Conservation (phyloP, 2,888 invertebrate genomes). For the Drosophila diplacantha region DNA sequence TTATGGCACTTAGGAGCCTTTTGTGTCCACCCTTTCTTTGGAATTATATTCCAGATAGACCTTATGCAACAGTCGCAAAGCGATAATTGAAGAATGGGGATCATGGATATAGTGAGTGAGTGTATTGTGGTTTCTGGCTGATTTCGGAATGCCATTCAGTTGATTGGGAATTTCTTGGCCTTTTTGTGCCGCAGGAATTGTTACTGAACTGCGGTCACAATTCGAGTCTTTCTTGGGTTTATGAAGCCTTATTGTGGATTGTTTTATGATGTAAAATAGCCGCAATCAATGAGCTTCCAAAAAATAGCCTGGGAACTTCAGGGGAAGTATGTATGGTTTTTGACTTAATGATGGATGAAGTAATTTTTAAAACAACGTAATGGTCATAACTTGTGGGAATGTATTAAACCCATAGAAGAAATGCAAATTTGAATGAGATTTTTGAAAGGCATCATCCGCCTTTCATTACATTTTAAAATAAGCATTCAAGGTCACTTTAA, state of each 20-base stretch:
- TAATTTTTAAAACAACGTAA: constrained; percentile 6
- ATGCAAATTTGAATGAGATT: background rate
- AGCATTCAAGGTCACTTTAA: background rate
- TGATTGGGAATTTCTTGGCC: constrained; percentile 23
- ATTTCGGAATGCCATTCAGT: constrained; percentile 35
- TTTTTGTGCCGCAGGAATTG: constrained; percentile 21
- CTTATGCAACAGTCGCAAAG: constrained; percentile 21
- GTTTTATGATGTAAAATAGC: constrained; percentile 24
- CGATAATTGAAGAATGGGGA: constrained; percentile 33
- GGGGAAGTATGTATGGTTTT: constrained; percentile 13
- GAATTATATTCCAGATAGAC: background rate
- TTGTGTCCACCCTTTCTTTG: constrained; percentile 20
- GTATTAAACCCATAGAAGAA: background rate
- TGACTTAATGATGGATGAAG: constrained; percentile 27
- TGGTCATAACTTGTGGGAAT: constrained; percentile 9
- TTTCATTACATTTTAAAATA: background rate
- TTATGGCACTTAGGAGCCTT: constrained; percentile 25
- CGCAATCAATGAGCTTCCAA: constrained; percentile 16
- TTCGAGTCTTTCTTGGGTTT: constrained; percentile 10
- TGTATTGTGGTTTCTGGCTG: constrained; percentile 26
- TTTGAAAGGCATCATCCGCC: background rate
- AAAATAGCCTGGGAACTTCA: constrained; percentile 25
- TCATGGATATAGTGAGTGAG: constrained; percentile 12
- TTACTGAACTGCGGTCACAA: constrained; percentile 24
- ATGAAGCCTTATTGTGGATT: constrained; percentile 10